These are phyloP conservation scores for Lepidothrix coronata DNA, from an alignment of 2,113 vertebrate genomes.

Conservation along the genomic window DNA sequence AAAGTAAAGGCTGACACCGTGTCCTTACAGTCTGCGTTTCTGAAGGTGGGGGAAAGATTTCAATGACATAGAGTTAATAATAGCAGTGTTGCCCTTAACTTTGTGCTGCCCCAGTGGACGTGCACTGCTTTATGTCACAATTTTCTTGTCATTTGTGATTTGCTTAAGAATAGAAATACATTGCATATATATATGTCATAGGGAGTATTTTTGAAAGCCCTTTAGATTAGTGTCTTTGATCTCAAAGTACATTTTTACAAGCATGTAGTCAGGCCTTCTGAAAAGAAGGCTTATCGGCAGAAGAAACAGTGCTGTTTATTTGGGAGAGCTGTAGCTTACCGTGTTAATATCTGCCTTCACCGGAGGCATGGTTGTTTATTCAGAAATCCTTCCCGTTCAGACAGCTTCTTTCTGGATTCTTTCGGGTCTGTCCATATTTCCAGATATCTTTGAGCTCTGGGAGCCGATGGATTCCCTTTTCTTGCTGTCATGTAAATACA, in stretches of 20 bases:
- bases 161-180: not conserved
- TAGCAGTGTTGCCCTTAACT: conserved; percentile 50
- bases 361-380: not conserved
- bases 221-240: conserved; percentile 22
- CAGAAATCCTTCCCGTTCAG: not conserved
- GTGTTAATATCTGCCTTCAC: not conserved
- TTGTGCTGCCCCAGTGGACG: conserved; percentile 27
- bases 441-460: conserved; percentile 9
- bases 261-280: conserved; percentile 30
- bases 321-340: not conserved
- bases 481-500: not conserved
- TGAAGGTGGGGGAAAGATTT: conserved; percentile 50
- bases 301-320: conserved; percentile 15
- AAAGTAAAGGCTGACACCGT: not conserved
- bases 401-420: not conserved
- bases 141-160: conserved; percentile 21
- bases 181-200: not conserved
- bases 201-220: not conserved
- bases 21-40: conserved; percentile 21
- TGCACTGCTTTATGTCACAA: conserved; percentile 15
- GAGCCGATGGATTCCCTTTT: not conserved
- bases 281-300: conserved; percentile 7
- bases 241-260: not conserved
- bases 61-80: conserved; percentile 55
- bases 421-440: not conserved